These are phyloP conservation scores for Macrosoma leucophasiata DNA, from an alignment of 2,888 invertebrate genomes.

Conservation along the genomic window DNA sequence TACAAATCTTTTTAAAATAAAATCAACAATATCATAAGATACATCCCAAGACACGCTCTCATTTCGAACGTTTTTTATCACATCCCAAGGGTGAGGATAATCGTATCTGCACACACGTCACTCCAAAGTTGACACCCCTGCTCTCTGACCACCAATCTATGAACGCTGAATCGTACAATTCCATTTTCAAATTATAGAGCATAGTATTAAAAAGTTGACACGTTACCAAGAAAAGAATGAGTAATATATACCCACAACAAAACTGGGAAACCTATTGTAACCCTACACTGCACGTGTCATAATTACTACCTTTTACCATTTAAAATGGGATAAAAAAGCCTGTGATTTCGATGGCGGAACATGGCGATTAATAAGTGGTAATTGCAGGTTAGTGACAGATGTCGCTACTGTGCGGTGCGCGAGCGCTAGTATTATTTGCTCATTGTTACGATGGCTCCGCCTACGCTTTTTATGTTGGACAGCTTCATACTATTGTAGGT, in stretches of 20 bases:
- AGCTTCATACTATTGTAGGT: too few species aligned
- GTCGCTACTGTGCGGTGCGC: constrained; percentile 1
- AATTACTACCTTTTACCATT: constrained; percentile 43
- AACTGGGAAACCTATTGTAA: constrained; percentile 32
- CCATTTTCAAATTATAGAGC: constrained; percentile 10
- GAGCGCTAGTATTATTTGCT: too few species aligned
- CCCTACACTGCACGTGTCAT: constrained; percentile 37
- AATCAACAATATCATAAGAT: too few species aligned
- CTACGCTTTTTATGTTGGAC: too few species aligned
- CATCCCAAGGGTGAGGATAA: constrained; percentile 51
- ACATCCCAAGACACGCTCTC: too few species aligned
- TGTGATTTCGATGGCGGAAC: constrained; percentile 6
- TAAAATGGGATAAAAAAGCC: constrained; percentile 1
- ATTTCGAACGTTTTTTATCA: constrained; percentile 40
- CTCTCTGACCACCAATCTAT: constrained; percentile 56
- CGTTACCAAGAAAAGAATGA: constrained; percentile 24
- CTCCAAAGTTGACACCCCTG: constrained; percentile 51
- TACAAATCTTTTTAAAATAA: too few species aligned
- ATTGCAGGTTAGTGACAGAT: constrained; percentile 2
- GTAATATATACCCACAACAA: constrained; percentile 69
- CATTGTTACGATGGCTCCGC: not conserved
- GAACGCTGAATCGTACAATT: constrained; percentile 22
- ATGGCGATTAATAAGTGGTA: constrained; percentile 1
- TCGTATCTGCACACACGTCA: constrained; percentile 66
- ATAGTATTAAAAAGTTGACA: too few species aligned